phyloP scores from a whole-genome alignment of 2,113 vertebrate genomes.

The Porphyrio hochstetteri region DNA sequence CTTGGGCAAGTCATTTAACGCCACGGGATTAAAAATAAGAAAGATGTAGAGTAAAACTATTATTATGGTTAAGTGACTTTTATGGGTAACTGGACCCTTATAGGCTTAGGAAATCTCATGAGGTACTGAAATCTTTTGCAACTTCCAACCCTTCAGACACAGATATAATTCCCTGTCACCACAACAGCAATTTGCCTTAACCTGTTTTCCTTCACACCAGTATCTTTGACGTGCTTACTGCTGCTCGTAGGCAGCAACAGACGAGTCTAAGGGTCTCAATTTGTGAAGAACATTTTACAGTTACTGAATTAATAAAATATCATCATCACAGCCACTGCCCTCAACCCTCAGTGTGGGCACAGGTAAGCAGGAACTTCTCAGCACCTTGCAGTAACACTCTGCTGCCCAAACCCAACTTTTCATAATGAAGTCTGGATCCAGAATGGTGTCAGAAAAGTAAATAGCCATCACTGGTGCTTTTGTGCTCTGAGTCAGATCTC shows the following conservation, averaged over 20 bases:
- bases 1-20: background rate
- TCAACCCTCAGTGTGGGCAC: background rate
- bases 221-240: background rate
- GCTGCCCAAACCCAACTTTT: background rate
- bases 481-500: background rate
- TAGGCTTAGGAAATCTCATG: background rate
- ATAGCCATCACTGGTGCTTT: background rate
- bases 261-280: background rate
- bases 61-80: background rate
- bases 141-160: background rate
- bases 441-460: background rate
- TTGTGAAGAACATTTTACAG: background rate
- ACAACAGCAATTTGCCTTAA: background rate
- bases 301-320: background rate
- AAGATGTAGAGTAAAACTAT: background rate
- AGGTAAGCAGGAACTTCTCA: background rate
- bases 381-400: background rate
- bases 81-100: background rate
- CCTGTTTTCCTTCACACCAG: background rate
- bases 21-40: background rate
- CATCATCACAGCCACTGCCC: background rate
- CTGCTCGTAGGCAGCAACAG: background rate
- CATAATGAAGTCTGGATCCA: background rate
- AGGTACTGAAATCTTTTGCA: background rate
- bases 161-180: background rate